phyloP scores from a whole-genome alignment of 2,888 invertebrate genomes.

The Philonicus albiceps region DNA sequence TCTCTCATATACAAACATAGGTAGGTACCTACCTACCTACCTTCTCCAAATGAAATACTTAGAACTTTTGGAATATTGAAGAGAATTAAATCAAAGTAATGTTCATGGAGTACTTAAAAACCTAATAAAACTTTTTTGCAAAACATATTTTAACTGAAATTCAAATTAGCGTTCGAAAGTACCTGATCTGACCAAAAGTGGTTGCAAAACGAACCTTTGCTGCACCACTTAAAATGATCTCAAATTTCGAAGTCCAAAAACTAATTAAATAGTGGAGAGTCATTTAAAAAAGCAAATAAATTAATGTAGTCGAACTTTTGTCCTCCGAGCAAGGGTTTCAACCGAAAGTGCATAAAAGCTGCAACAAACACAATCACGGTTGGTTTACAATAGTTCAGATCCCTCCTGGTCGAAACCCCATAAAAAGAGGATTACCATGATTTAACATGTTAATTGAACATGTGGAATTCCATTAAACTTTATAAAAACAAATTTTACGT shows the following conservation, averaged over 20 bases:
- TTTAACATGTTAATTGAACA: conserved; percentile 1
- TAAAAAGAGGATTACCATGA: not conserved
- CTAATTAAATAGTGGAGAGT: not conserved
- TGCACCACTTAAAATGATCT: not conserved
- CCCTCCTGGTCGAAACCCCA: not conserved
- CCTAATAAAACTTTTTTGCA: not conserved
- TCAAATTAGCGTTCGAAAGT: not conserved
- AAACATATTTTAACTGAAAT: not conserved
- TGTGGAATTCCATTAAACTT: conserved; percentile 1
- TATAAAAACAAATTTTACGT: not conserved
- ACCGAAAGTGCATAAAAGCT: not conserved
- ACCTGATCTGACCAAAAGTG: not conserved
- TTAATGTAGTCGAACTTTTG: not conserved
- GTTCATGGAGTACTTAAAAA: not conserved
- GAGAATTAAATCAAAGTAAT: not conserved
- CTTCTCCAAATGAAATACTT: too few relatives aligned
- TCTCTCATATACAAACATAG: too few relatives aligned
- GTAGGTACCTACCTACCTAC: too few relatives aligned
- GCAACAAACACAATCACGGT: not conserved
- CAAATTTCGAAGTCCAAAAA: not conserved
- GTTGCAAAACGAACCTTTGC: not conserved
- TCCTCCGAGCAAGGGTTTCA: not conserved
- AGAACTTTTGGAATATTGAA: too few relatives aligned
- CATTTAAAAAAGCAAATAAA: not conserved
- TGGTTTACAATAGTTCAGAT: not conserved